These are phyloP conservation scores for Salvelinus namaycush DNA, from an alignment of 2,113 vertebrate species.

Conservation along the genomic window DNA sequence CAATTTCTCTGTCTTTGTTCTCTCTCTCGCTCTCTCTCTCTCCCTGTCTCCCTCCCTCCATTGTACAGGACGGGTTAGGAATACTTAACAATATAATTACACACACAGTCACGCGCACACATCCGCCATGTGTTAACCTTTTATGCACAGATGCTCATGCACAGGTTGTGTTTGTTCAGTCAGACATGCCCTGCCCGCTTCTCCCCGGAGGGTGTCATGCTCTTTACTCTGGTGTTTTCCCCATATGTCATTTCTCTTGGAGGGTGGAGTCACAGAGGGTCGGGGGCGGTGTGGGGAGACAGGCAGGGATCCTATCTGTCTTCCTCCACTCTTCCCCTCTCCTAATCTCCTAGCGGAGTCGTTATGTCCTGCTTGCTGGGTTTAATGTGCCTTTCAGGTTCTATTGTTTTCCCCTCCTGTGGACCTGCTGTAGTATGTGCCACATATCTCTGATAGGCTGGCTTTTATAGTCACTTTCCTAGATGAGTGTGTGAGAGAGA, in stretches of 20 bases:
- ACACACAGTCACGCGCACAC: slow-evolving; percentile 48
- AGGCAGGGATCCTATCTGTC: background rate
- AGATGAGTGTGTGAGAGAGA: background rate
- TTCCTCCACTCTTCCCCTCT: slow-evolving; percentile 20
- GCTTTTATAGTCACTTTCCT: background rate
- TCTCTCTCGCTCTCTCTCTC: background rate
- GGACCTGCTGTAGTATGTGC: background rate
- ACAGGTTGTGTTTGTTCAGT: slow-evolving; percentile 50
- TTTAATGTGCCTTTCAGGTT: slow-evolving; percentile 14
- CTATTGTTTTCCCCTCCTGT: background rate
- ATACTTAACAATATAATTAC: slow-evolving; percentile 27
- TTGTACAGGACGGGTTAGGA: slow-evolving; percentile 33
- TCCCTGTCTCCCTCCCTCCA: slow-evolving; percentile 14
- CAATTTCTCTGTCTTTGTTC: background rate
- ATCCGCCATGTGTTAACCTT: slow-evolving; percentile 42
- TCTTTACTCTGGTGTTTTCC: slow-evolving; percentile 38
- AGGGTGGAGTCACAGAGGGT: slow-evolving; percentile 45
- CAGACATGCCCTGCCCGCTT: slow-evolving; percentile 23
- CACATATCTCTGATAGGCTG: background rate
- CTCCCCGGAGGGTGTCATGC: slow-evolving; percentile 8
- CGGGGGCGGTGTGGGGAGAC: slow-evolving; percentile 33
- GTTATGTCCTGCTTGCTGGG: slow-evolving; percentile 16
- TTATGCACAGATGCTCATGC: slow-evolving; percentile 45
- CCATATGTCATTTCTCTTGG: slow-evolving; percentile 25
- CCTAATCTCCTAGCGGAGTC: slow-evolving; percentile 32